Evolutionary conservation across 30 jellyfish, hydroid and myxozoan species (phyloP).

Genomic region (Euphysa ruthae): DNA sequence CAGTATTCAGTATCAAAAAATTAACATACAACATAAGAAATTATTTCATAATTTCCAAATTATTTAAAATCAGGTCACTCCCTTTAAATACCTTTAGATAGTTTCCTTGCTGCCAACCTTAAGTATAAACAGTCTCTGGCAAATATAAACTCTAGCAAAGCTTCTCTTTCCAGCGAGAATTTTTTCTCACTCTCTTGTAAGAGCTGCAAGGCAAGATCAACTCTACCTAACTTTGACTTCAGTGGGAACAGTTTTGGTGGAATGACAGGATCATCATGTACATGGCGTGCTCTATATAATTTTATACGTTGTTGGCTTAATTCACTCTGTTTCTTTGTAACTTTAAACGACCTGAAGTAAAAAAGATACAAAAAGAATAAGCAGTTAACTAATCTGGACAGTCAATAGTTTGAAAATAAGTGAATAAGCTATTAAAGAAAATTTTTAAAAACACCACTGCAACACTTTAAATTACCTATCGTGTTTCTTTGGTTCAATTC

Average conservation of each 20-base stretch:
- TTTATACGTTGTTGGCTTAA: background rate
- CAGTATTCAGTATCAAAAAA: background rate
- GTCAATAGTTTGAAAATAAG: too few species aligned
- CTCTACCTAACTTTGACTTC: constrained; percentile 26
- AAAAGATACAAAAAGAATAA: too few species aligned
- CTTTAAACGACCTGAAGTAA: background rate
- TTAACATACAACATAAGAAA: background rate
- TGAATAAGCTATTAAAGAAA: too few species aligned
- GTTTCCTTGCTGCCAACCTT: constrained; percentile 18
- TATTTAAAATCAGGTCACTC: too few species aligned
- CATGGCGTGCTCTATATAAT: background rate
- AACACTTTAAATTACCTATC: too few species aligned
- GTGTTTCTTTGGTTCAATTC: constrained; percentile 34
- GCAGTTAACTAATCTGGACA: too few species aligned
- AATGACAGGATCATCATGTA: constrained; percentile 15
- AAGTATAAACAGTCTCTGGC: constrained; percentile 10
- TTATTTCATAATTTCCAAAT: too few species aligned
- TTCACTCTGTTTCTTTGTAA: background rate
- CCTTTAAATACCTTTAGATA: constrained; percentile 8
- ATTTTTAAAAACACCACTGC: too few species aligned
- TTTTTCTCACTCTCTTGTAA: constrained; percentile 18
- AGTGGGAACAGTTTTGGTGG: constrained; percentile 28
- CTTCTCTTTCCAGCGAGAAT: constrained; percentile 25
- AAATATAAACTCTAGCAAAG: background rate
- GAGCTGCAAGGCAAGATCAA: constrained; percentile 26